phyloP scores from a whole-genome alignment of 2,888 invertebrate genomes.

The Pecten maximus region DNA sequence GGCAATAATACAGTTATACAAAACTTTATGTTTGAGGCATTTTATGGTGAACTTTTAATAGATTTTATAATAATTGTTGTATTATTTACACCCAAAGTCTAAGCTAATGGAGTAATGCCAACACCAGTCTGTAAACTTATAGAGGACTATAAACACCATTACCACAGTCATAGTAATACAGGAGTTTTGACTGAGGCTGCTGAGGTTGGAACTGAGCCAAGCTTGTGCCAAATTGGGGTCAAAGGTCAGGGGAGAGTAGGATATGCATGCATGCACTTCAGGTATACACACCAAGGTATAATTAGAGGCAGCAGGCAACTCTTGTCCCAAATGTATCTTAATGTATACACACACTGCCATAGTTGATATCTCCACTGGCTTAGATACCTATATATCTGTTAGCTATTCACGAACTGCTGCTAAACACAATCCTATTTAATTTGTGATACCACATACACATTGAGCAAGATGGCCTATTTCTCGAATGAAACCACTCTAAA shows the following conservation, averaged over 20 bases:
- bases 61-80: background rate
- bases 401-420: too few species aligned
- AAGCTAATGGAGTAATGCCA: background rate
- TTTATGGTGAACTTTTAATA: background rate
- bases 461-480: too few species aligned
- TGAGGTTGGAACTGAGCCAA: background rate
- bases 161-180: background rate
- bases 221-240: background rate
- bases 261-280: constrained; percentile 16
- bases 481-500: too few species aligned
- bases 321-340: background rate
- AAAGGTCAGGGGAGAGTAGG: background rate
- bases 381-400: background rate
- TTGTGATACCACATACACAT: too few species aligned
- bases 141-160: background rate
- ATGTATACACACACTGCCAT: background rate
- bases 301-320: background rate
- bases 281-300: background rate
- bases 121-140: background rate
- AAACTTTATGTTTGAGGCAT: background rate
- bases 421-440: too few species aligned
- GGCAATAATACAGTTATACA: background rate
- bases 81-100: background rate
- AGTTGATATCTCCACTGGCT: background rate
- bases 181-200: background rate